Evolutionary conservation across 1,140 invertebrate genomes (phyloP).

Genomic region (Drosophila sproati): DNA sequence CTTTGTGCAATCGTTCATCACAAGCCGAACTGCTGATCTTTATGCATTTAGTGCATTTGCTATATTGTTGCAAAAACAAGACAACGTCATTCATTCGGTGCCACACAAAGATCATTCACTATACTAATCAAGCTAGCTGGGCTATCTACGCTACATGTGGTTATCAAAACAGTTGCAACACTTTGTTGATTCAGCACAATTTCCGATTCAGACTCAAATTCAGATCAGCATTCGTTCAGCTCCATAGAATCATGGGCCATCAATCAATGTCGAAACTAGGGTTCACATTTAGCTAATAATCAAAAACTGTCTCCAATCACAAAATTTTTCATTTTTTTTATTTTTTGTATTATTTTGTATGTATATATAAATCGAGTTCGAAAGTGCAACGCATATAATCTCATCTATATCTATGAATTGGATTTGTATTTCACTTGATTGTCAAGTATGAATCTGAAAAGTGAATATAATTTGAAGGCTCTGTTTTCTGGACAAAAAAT

Average conservation of each 20-base stretch:
- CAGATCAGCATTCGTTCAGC: not conserved
- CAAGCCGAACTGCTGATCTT: slow-evolving; percentile 21
- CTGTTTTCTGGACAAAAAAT: not conserved
- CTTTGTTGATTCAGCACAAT: not conserved
- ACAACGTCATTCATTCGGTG: slow-evolving; percentile 16
- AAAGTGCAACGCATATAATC: too few species aligned
- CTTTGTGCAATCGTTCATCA: slow-evolving; percentile 15
- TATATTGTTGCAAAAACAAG: not conserved
- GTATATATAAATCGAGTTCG: too few species aligned
- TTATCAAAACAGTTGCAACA: not conserved
- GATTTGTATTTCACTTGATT: too few species aligned
- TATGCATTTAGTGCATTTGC: slow-evolving; percentile 3
- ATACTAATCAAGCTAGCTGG: slow-evolving; percentile 15
- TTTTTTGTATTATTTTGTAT: too few species aligned
- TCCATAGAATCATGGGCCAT: not conserved
- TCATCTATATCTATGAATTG: too few species aligned
- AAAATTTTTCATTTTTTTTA: too few species aligned
- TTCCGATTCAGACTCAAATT: not conserved
- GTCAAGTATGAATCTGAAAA: too few species aligned
- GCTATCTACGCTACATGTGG: not conserved
- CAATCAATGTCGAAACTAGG: not conserved
- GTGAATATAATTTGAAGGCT: not conserved
- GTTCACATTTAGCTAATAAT: not conserved
- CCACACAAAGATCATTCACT: slow-evolving; percentile 1
- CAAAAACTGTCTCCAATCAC: too few species aligned